Evolutionary conservation across 2,797 vertebrate genomes (phyloP).

Genomic region (Betta splendens): DNA sequence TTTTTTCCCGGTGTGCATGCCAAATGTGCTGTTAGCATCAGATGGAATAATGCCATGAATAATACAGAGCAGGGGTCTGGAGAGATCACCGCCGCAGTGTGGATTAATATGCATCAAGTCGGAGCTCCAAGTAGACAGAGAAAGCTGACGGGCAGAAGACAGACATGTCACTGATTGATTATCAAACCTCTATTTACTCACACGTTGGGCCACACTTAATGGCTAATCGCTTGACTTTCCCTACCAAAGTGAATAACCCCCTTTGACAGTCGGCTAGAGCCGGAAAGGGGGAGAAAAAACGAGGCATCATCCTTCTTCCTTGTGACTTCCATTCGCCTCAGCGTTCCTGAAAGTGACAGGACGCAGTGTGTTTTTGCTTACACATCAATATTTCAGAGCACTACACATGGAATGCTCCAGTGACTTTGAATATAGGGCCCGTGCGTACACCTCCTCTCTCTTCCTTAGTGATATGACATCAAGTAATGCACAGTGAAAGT

Average conservation of each 20-base stretch:
- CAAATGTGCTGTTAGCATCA: conserved; percentile 53
- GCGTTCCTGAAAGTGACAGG: conserved; percentile 77
- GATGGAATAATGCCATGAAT: conserved; percentile 70
- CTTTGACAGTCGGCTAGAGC: conserved; percentile 56
- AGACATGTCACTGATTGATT: conserved; percentile 20
- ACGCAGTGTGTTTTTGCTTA: conserved; percentile 80
- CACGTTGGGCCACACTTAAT: conserved; percentile 26
- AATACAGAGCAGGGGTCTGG: conserved; percentile 60
- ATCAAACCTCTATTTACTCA: conserved; percentile 31
- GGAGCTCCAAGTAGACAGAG: conserved; percentile 20
- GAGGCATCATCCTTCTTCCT: conserved; percentile 72
- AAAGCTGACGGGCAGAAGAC: conserved; percentile 16
- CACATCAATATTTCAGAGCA: conserved; percentile 81
- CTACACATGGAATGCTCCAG: conserved; percentile 77
- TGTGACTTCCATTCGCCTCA: conserved; percentile 71
- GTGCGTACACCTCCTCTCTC: conserved; percentile 66
- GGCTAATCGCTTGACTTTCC: conserved; percentile 53
- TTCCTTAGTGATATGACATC: conserved; percentile 75
- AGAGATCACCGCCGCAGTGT: conserved; percentile 37
- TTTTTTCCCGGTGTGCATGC: conserved; percentile 32
- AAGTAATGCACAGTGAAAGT: conserved; percentile 75
- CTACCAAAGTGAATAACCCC: conserved; percentile 58
- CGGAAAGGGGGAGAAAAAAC: conserved; percentile 20
- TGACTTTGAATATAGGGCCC: conserved; percentile 76
- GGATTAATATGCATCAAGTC: conserved; percentile 52